Evolutionary conservation across 2,888 invertebrate genomes (phyloP).

Genomic region (Ptychoptera albimana): DNA sequence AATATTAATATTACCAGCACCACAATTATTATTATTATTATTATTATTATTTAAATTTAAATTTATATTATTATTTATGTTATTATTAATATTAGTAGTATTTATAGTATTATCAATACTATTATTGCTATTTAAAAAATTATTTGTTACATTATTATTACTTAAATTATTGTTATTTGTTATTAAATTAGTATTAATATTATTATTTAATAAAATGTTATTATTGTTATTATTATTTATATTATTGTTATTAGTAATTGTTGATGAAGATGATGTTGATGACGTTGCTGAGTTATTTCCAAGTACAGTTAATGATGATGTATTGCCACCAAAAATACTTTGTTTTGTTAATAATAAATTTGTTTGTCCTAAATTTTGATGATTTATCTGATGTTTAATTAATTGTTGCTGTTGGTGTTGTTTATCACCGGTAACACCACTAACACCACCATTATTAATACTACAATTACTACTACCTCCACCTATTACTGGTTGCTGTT

Average conservation of each 20-base stretch:
- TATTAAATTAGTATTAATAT: slow-evolving; percentile 14
- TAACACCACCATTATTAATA: too few species aligned
- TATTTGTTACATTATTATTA: slow-evolving; percentile 13
- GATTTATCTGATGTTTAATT: too few species aligned
- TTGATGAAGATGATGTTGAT: slow-evolving; percentile 1
- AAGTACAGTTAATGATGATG: slow-evolving; percentile 6
- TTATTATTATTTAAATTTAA: slow-evolving; percentile 15
- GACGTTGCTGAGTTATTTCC: slow-evolving; percentile 1
- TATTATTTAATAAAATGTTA: background rate
- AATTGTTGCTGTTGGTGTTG: too few species aligned
- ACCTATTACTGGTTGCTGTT: slow-evolving; percentile 3
- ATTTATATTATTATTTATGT: slow-evolving; percentile 1
- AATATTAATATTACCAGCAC: slow-evolving; percentile 9
- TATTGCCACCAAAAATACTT: background rate
- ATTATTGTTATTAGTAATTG: background rate
- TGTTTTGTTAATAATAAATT: slow-evolving; percentile 22
- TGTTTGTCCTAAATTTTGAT: too few species aligned
- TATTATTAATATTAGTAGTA: slow-evolving; percentile 6
- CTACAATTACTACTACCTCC: too few species aligned
- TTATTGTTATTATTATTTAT: background rate
- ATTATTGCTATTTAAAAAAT: background rate
- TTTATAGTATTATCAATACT: background rate
- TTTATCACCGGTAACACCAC: too few species aligned
- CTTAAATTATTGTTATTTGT: slow-evolving; percentile 17
- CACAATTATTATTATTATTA: slow-evolving; percentile 14